phyloP scores from a whole-genome alignment of 1,140 invertebrate species.

The Heliothis subflexa region DNA sequence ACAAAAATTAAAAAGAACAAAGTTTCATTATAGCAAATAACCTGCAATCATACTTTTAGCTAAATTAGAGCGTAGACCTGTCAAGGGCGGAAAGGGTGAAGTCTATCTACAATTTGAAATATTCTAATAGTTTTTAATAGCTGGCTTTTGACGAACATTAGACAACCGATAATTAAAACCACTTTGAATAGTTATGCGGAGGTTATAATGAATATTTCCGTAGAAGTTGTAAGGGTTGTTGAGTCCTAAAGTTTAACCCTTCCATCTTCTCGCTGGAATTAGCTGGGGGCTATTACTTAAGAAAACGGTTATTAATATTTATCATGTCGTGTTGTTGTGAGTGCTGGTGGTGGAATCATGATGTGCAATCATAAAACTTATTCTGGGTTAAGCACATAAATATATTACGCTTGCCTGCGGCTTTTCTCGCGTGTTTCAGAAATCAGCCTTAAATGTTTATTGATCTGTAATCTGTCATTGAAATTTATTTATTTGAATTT shows the following conservation, averaged over 20 bases:
- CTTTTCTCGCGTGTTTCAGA: constrained; percentile 21
- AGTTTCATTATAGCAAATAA: constrained; percentile 62
- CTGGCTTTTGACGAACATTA: constrained; percentile 73
- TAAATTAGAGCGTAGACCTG: constrained; percentile 73
- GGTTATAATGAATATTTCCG: constrained; percentile 68
- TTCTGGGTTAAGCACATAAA: constrained; percentile 31
- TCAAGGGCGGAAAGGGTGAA: constrained; percentile 62
- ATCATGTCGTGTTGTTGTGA: constrained; percentile 25
- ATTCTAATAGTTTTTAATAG: constrained; percentile 83
- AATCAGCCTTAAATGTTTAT: constrained; percentile 38
- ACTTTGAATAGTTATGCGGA: constrained; percentile 59
- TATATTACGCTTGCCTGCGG: constrained; percentile 9
- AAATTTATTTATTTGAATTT: constrained; percentile 13
- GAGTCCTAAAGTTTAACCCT: constrained; percentile 23
- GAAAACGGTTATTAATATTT: constrained; percentile 32
- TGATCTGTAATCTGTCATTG: constrained; percentile 26
- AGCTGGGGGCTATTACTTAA: constrained; percentile 30
- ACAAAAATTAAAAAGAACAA: constrained; percentile 10
- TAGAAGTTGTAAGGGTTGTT: constrained; percentile 50
- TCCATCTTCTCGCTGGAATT: neutral
- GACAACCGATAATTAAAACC: constrained; percentile 80
- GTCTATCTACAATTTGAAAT: constrained; percentile 67
- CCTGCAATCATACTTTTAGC: constrained; percentile 77
- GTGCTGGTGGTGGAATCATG: constrained; percentile 20
- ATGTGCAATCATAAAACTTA: constrained; percentile 39